Percentiles rank a stretch among this genome's conserved stretches.
phyloP scores from a whole-genome alignment of 2,113 vertebrate species.

The Trogon melanurus region DNA sequence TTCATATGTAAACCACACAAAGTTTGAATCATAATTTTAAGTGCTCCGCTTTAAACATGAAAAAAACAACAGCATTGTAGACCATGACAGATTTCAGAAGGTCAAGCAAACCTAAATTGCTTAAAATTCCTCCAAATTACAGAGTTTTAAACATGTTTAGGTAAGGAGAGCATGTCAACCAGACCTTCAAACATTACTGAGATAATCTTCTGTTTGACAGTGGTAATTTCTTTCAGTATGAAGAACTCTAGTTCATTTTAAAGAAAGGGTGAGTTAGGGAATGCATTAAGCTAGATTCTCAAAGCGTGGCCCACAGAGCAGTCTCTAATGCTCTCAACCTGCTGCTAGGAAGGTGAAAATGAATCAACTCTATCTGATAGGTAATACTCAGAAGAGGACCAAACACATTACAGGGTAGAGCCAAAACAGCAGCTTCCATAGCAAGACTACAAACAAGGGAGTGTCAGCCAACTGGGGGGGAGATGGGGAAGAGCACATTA shows the following conservation, averaged over 20 bases:
- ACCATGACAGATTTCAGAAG: neutral
- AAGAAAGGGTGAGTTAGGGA: neutral
- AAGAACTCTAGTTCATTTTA: neutral
- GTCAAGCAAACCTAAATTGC: conserved; percentile 34
- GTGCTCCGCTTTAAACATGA: neutral
- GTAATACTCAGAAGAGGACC: neutral
- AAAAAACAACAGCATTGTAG: neutral
- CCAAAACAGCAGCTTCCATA: neutral
- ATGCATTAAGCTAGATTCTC: neutral
- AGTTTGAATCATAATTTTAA: neutral
- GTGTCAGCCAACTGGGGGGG: neutral
- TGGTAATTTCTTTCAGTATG: neutral
- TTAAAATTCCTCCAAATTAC: conserved; percentile 24
- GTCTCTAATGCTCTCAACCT: neutral
- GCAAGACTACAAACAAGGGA: neutral
- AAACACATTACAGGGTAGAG: neutral
- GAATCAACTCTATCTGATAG: neutral
- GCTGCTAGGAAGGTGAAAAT: neutral
- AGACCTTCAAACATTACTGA: neutral
- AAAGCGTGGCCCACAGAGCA: neutral
- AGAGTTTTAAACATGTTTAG: neutral
- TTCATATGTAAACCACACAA: accelerated
- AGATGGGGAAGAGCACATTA: neutral
- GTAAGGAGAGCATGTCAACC: neutral
- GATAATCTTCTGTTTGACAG: neutral